phyloP scores from a whole-genome alignment of 1,140 invertebrate genomes.

The Zaprionus ornatus region DNA sequence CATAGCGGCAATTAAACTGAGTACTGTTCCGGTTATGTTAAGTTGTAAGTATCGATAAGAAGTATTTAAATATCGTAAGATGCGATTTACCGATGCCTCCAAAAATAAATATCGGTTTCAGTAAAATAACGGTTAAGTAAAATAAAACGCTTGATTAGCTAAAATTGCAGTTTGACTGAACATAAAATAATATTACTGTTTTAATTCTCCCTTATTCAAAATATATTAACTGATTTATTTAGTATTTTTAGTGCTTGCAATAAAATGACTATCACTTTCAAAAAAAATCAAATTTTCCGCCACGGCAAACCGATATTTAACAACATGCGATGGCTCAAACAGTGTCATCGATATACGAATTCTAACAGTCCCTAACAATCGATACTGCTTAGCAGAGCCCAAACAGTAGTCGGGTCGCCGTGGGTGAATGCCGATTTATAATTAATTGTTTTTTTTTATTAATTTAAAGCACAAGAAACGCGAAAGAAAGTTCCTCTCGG shows the following conservation, averaged over 20 bases:
- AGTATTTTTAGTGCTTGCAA: too few species aligned
- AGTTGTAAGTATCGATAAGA: background rate
- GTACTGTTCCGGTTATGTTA: background rate
- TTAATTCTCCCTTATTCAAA: background rate
- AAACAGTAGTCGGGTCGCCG: background rate
- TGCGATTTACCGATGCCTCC: background rate
- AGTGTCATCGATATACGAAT: background rate
- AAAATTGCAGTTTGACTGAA: background rate
- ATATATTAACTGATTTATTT: background rate
- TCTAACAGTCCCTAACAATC: background rate
- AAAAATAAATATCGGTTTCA: background rate
- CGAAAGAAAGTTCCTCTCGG: background rate
- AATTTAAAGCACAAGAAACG: background rate
- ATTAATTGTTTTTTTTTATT: conserved; percentile 8
- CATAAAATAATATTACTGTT: background rate
- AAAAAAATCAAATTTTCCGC: background rate
- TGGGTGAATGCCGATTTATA: conserved; percentile 7
- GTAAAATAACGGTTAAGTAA: background rate
- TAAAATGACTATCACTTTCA: background rate
- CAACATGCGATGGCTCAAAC: background rate
- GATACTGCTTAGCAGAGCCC: background rate
- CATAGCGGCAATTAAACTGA: background rate
- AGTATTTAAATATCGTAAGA: background rate
- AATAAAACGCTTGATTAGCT: background rate
- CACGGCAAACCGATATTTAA: background rate